A percentile compares a stretch with the other conserved stretches of the same genome.
phyloP scores from a whole-genome alignment of 2,888 invertebrate genomes.

The Drosophila borealis region DNA sequence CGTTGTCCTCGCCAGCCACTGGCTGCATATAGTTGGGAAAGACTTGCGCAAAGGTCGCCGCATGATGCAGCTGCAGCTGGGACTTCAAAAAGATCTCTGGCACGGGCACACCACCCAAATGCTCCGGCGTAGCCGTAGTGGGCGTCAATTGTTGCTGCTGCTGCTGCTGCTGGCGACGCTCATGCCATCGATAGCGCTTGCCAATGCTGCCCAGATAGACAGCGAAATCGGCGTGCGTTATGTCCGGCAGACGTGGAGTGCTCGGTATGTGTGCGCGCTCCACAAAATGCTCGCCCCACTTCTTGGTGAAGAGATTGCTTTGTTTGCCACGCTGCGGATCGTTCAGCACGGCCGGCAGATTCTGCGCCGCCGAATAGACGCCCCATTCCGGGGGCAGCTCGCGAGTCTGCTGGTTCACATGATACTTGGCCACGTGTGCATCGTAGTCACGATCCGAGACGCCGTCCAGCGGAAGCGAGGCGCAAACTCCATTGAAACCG shows the following conservation, averaged over 20 bases:
- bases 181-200: constrained; percentile 88
- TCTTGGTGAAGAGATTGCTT: constrained; percentile 96
- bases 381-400: constrained; percentile 86
- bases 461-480: constrained; percentile 94
- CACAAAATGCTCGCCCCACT: constrained; percentile 98
- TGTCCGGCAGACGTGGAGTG: constrained; percentile 93
- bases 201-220: constrained; percentile 92
- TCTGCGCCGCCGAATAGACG: constrained; percentile 94
- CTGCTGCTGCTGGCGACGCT: constrained; percentile 89
- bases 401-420: constrained; percentile 85
- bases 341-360: constrained; percentile 97
- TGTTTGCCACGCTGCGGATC: constrained; percentile 97
- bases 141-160: constrained; percentile 82
- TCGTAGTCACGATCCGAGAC: constrained; percentile 95
- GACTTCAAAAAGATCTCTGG: constrained; percentile 94
- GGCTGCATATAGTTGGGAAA: constrained; percentile 89
- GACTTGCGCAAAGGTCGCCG: constrained; percentile 93
- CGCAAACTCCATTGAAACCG: constrained; percentile 94
- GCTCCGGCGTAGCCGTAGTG: constrained; percentile 21
- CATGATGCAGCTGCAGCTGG: constrained; percentile 91
- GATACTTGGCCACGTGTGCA: constrained; percentile 91
- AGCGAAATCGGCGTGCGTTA: constrained; percentile 94
- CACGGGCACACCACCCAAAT: constrained; percentile 90
- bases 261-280: constrained; percentile 92
- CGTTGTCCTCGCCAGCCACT: background rate